Evolutionary conservation across 2,888 invertebrate genomes (phyloP), one percentile per base, ranked within the genome.

Genomic region (Eupeodes luniger): DNA sequence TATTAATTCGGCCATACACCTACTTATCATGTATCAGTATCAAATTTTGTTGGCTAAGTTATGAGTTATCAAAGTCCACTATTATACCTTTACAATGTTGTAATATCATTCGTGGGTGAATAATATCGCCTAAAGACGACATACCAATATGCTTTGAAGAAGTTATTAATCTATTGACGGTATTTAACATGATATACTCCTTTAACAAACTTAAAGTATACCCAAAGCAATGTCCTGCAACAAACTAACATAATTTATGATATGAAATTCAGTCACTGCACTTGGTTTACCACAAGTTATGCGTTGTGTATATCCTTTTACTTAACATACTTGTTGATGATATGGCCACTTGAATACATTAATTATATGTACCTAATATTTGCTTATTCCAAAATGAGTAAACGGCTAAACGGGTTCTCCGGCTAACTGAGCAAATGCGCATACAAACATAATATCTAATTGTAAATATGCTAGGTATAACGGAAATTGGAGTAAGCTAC

Each of bases 181-280:
- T 40, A 9, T 5, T 40, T 7, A 40, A 40, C 9, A 40, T 40
- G 40, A 40, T 40, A 40, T 40, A 5, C 6, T 40, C 40, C 40
- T 40, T 40, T 5, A 40, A 40, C 40, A 40, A 40, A 40, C 40
- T 40, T 40, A 7, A 40, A 40, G 40, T 40, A 27, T 27, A 40
- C 40, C 40, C 40, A 40, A 40, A 36, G 61, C n/a, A 66, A 51
- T 67, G 6, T 66, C 51, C 51, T 49, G 27, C 14, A 12, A 51
- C 34, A 51, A 67, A 49, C 70, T 53, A 81, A 85, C 85, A 85
- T 72, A 74, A 78, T 78, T 85, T 74, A 78, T 62, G 40, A 69
- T 40, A 36, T 19, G 49, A 61, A 85, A 67, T 74, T 44, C 67
- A 85, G 78, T 81, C 76, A 72, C 36, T 76, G 40, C 11, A 44